These are phyloP conservation scores for Zygothrica quintamaculata DNA, from an alignment of 2,888 invertebrate genomes.

Conservation along the genomic window DNA sequence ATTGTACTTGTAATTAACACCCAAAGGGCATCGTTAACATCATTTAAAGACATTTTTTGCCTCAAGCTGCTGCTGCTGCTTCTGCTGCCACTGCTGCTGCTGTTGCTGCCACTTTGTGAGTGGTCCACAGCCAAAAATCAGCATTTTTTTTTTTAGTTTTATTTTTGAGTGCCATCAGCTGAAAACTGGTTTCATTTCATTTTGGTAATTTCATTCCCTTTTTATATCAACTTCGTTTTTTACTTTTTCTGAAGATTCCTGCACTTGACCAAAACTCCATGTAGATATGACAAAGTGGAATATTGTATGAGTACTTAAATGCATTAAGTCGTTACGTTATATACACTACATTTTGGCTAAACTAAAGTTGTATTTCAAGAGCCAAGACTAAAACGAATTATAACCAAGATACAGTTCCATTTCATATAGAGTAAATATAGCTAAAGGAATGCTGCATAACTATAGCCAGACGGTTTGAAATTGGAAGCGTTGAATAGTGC, in stretches of 20 bases:
- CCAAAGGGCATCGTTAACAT: slow-evolving; percentile 81
- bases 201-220: slow-evolving; percentile 6
- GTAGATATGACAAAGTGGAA: slow-evolving; percentile 40
- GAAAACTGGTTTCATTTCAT: slow-evolving; percentile 46
- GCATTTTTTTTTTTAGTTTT: too few species aligned
- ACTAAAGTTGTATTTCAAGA: too few species aligned
- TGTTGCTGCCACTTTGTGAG: slow-evolving; percentile 33
- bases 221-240: slow-evolving; percentile 15
- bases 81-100: too few species aligned
- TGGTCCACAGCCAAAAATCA: slow-evolving; percentile 42
- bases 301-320: background rate
- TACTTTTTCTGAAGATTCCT: slow-evolving; percentile 14
- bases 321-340: slow-evolving; percentile 3
- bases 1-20: slow-evolving; percentile 76
- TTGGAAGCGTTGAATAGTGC: too few species aligned
- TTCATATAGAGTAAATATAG: too few species aligned
- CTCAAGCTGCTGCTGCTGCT: slow-evolving; percentile 18
- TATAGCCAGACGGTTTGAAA: too few species aligned
- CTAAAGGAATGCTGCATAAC: too few species aligned
- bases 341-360: slow-evolving; percentile 26
- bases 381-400: too few species aligned
- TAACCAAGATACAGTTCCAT: too few species aligned
- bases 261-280: slow-evolving; percentile 44
- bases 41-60: slow-evolving; percentile 67
- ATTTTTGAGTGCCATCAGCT: slow-evolving; percentile 46